phyloP scores from a whole-genome alignment of 2,888 invertebrate genomes.

The Xestobium rufovillosum region DNA sequence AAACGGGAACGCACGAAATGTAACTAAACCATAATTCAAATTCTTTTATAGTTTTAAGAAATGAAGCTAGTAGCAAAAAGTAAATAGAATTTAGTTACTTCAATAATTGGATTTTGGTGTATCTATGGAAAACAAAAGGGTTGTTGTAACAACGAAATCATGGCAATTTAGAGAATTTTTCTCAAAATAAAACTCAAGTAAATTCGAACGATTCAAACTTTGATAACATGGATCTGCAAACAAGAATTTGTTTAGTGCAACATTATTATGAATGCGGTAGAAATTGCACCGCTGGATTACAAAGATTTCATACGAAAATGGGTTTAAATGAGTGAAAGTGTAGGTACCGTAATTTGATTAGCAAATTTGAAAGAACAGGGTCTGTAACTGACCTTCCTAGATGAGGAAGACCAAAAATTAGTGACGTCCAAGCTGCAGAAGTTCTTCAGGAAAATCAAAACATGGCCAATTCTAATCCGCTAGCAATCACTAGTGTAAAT shows the following conservation, averaged over 20 bases:
- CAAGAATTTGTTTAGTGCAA: slow-evolving; percentile 1
- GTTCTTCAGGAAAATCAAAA: slow-evolving; percentile 8
- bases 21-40: too few relatives aligned
- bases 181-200: background rate
- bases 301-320: slow-evolving; percentile 1
- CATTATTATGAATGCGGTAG: slow-evolving; percentile 2
- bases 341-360: slow-evolving; percentile 8
- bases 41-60: background rate
- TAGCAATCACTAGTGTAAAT: slow-evolving; percentile 1
- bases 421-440: slow-evolving; percentile 7
- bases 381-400: slow-evolving; percentile 10
- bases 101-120: background rate
- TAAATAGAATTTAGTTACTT: slow-evolving; percentile 1
- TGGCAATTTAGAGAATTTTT: slow-evolving; percentile 1
- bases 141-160: slow-evolving; percentile 1
- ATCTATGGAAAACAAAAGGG: background rate
- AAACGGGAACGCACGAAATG: too few relatives aligned
- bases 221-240: background rate
- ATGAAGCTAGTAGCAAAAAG: slow-evolving; percentile 1
- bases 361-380: slow-evolving; percentile 7
- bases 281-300: slow-evolving; percentile 1
- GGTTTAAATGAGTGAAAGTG: slow-evolving; percentile 2
- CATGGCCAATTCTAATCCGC: slow-evolving; percentile 1
- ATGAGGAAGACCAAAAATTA: slow-evolving; percentile 10
- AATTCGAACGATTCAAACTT: background rate